These are phyloP conservation scores for Alosa alosa DNA, from an alignment of 2,113 vertebrate species.

Conservation along the genomic window DNA sequence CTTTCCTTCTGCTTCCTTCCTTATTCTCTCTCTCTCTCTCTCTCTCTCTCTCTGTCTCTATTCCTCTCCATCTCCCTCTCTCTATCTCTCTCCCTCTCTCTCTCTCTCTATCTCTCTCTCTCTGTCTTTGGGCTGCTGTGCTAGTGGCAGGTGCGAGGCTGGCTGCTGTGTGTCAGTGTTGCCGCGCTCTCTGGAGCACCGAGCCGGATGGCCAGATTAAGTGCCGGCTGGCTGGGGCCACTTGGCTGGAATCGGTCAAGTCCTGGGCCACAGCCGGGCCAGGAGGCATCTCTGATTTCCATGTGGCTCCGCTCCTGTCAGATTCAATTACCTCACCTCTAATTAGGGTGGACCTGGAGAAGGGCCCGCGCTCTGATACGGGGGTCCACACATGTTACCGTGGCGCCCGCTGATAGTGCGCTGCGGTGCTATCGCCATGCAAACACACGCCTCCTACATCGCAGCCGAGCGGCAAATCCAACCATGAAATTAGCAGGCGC, in stretches of 20 bases:
- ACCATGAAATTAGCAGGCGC: conserved; percentile 50
- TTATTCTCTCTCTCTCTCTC: background rate
- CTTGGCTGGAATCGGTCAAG: background rate
- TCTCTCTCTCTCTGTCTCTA: background rate
- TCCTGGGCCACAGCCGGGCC: background rate
- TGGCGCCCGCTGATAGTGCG: conserved; percentile 54
- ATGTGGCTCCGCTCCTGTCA: conserved; percentile 66
- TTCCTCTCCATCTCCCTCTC: background rate
- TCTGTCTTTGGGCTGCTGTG: background rate
- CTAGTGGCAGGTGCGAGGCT: background rate
- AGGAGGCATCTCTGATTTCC: conserved; percentile 49
- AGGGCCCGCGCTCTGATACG: conserved; percentile 55
- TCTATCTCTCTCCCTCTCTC: background rate
- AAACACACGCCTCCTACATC: conserved; percentile 45
- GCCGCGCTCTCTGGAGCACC: background rate
- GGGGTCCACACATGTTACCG: conserved; percentile 39
- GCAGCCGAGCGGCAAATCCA: conserved; percentile 43
- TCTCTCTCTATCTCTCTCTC: background rate
- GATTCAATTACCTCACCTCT: conserved; percentile 65
- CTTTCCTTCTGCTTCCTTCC: background rate
- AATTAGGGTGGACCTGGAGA: conserved; percentile 59
- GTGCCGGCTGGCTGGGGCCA: background rate
- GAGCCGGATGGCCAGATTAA: conserved; percentile 1
- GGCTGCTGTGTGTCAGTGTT: background rate
- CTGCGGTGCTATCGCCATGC: conserved; percentile 51